phyloP scores from a whole-genome alignment of 2,888 invertebrate genomes.

The Lepidocyrtinus sp. region DNA sequence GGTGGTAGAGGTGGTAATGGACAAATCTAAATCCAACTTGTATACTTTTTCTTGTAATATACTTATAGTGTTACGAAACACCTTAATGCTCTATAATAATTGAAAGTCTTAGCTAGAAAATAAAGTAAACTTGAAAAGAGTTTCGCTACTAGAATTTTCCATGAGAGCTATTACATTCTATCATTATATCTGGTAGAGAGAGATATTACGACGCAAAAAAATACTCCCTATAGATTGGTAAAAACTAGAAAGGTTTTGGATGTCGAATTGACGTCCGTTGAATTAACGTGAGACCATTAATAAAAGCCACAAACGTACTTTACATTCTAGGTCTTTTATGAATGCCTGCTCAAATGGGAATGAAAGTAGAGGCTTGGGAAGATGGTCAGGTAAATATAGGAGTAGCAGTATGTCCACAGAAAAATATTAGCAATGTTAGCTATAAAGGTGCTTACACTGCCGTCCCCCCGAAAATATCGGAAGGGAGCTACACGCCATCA shows the following conservation, averaged over 20 bases:
- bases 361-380: conserved; percentile 58
- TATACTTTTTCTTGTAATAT: neutral
- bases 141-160: conserved; percentile 3
- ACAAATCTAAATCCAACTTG: neutral
- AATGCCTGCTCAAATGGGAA: conserved; percentile 52
- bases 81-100: conserved; percentile 6
- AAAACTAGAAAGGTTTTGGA: no score
- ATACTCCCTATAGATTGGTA: neutral
- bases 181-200: conserved; percentile 8
- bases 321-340: conserved; percentile 25
- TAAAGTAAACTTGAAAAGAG: neutral
- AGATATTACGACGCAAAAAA: neutral
- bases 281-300: conserved; percentile 16
- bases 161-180: neutral
- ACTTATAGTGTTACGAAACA: no score
- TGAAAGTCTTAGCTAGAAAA: neutral
- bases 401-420: conserved; percentile 47
- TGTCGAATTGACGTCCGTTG: neutral
- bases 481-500: conserved; percentile 25
- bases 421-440: no score
- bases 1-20: no score
- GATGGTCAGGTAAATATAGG: conserved; percentile 55
- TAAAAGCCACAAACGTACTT: neutral
- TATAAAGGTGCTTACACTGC: conserved; percentile 3
- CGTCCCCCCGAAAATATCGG: conserved; percentile 9